Conservation (phyloP, 2,888 invertebrate genomes). For the Chloromyia formosa region DNA sequence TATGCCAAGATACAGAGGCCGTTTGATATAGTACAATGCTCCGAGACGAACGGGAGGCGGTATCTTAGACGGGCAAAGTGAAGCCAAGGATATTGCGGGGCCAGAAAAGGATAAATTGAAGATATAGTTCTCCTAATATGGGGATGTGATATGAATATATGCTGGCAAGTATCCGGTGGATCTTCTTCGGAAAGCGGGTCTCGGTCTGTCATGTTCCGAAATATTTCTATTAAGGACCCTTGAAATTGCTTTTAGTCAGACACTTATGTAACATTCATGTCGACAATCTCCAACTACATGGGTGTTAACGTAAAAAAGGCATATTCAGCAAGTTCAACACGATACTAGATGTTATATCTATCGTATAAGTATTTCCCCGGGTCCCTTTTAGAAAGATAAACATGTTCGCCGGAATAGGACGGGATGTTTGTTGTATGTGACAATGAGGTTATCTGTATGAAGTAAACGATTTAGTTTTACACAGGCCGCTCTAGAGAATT, state of each 20-base stretch:
- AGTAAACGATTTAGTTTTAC: neutral
- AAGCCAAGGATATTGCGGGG: neutral
- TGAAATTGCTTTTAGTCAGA: constrained; percentile 35
- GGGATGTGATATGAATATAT: neutral
- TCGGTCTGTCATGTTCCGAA: neutral
- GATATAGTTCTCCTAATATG: neutral
- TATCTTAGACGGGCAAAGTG: neutral
- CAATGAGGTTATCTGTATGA: constrained; percentile 8
- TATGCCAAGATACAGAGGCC: neutral
- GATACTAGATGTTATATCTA: neutral
- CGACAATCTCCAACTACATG: constrained; percentile 36
- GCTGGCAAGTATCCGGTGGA: neutral
- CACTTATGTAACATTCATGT: constrained; percentile 39
- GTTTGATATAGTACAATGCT: constrained; percentile 4
- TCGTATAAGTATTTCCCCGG: neutral
- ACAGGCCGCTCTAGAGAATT: neutral
- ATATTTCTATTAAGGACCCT: constrained; percentile 37
- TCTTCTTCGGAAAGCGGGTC: neutral
- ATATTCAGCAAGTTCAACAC: constrained; percentile 4
- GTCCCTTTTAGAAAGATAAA: constrained; percentile 13
- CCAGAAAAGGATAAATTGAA: neutral
- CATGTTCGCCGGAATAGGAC: neutral
- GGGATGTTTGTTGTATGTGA: no score
- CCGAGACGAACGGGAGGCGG: no score
- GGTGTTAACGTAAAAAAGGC: constrained; percentile 33